A percentile compares a stretch with the other conserved stretches of the same genome.
Evolutionary conservation across 2,113 vertebrate species (phyloP).

Genomic region (Perca schrenkii): DNA sequence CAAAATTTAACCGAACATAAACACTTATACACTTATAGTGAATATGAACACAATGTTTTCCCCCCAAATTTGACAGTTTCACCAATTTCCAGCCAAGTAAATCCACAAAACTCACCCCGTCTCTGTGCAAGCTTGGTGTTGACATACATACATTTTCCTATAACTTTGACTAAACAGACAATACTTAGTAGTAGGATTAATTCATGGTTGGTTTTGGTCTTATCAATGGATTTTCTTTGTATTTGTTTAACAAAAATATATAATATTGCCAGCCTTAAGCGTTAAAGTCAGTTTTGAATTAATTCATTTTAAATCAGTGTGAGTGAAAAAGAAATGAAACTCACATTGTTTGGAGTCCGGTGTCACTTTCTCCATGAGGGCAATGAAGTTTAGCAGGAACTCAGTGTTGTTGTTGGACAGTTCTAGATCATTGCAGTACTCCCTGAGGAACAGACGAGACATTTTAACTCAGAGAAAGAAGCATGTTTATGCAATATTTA

Average conservation of each 20-base stretch:
- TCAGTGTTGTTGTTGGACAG: slow-evolving; percentile 98
- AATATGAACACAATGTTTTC: neutral
- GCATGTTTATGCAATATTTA: slow-evolving; percentile 6
- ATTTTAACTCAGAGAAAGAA: slow-evolving; percentile 29
- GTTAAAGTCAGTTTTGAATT: neutral
- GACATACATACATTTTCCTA: neutral
- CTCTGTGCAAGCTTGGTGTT: neutral
- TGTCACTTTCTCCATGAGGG: slow-evolving; percentile 99
- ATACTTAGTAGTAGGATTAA: neutral
- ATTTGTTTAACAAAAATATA: neutral
- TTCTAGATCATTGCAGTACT: slow-evolving; percentile 99
- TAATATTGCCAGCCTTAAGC: neutral
- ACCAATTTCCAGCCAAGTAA: neutral
- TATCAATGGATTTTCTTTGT: neutral
- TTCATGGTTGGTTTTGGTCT: neutral
- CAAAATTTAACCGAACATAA: neutral
- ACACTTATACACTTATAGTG: neutral
- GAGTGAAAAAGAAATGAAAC: slow-evolving; percentile 59
- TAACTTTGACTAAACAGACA: neutral
- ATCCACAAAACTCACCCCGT: neutral
- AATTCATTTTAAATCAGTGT: neutral
- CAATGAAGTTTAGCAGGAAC: slow-evolving; percentile 98
- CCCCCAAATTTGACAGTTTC: neutral
- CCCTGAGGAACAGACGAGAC: slow-evolving; percentile 85
- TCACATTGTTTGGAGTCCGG: slow-evolving; percentile 99